Evolutionary conservation across 2,888 invertebrate genomes (phyloP), one percentile per base, ranked within the genome.

Genomic region (Eupeodes luniger): DNA sequence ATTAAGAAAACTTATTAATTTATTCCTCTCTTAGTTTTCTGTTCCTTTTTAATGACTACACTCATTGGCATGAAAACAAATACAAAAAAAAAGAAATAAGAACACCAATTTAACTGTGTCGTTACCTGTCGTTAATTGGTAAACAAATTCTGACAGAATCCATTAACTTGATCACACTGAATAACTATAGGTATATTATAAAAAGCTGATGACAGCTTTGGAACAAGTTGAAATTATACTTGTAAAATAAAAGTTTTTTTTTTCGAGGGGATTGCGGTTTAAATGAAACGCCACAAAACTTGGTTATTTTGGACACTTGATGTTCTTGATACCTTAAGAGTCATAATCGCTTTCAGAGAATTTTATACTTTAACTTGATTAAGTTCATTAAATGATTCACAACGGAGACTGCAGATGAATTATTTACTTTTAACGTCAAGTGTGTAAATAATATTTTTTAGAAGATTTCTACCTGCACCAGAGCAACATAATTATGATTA

Each of bases 131-230:
- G 19, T 66, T 27, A n/a, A 11, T 34, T 51, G 49, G 10, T n/a
- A 67, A 67, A 34, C 34, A 47, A 51, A 67, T 67, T 51, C 67
- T 34, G 67, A 51, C 34, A 67, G 67, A 51, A 36, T 49, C 67
- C 51, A 67, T 67, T 67, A 67, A 67, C 51, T 51, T 34, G 67
- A 67, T 67, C 67, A 67, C 67, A 67, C 34, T 40, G 40, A 5
- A 40, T 9, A 51, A 67, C 51, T 51, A 36, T 27, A 10, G 19
- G 27, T 27, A 27, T 66, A 49, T 27, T 49, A 66, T 49, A 7
- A n/a, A 66, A 47, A 27, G 27, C 49, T 9, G 66, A 27, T 14
- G 27, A 27, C 44, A 64, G 59, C 36, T 44, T 16, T 44, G 44
- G 16, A 44, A 19, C 14, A 49, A 47, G 19, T 27, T 19, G 4